Evolutionary conservation across 2,888 invertebrate genomes (phyloP), one percentile per base, ranked within the genome.

Genomic region (Podotricha telesiphe): DNA sequence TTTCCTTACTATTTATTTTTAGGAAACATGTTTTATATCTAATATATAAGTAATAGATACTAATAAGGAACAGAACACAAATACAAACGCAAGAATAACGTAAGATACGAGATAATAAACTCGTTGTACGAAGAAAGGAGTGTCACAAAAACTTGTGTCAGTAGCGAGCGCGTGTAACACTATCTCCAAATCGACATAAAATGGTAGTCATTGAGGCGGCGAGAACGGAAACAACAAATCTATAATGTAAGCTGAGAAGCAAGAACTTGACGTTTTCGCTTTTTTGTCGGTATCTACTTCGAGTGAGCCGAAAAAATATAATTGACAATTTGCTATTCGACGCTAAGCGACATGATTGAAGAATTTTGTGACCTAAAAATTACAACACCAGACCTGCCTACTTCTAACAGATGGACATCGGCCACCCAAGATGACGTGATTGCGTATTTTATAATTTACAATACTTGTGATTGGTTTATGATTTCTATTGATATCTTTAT

Each of bases 161-260:
- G 92, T 91, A 91, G 92, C 91, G 85, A 79, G 85, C 88, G 87
- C 86, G 86, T 91, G 92, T 88, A 93, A 93, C 88, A 89, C 89
- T 91, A 93, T 92, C 91, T 91, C 78, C 85, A 86, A 88, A 91
- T 92, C 91, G 90, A 90, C 88, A 91, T 85, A 91, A 91, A 92
- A 89, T 91, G 90, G 91, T 90, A 91, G 90, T 86, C 91, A 91
- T 91, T 91, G 88, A 90, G 84, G 87, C 88, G 87, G 85, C 87
- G 85, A 86, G 87, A 91, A 82, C 91, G 92, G 92, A 91, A 91
- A 91, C 88, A 89, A 90, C 88, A 89, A 91, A 90, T 91, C 91
- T 88, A 83, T 78, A 78, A 80, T 85, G 89, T 89, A 89, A 89
- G 83, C 75, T 82, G 88, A 89, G 86, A 83, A 81, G 81, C 77